Evolutionary conservation across 2,113 vertebrate species (phyloP), one percentile per base, ranked within the genome.

Genomic region (Phalacrocorax brasilianus): DNA sequence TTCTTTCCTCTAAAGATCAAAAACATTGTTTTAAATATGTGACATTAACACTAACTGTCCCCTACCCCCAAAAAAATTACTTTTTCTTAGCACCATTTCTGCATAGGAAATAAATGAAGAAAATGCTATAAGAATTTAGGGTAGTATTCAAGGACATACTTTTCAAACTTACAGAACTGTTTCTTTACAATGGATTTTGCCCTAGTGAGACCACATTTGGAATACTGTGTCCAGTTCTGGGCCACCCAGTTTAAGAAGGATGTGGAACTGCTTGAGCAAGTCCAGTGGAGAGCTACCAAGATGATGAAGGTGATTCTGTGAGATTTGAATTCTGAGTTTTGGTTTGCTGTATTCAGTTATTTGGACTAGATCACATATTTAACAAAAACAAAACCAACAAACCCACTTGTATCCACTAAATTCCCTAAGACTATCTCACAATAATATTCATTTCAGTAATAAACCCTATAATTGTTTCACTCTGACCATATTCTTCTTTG

Each of bases 11-110:
- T 42, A 56, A 68, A 47, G 15, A 75, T 32, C 44, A 81, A 76
- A 79, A 38, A 0, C 27, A 52, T 32, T 40, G 27, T 12, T 52
- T 45, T 49, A 75, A 52, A 14, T 26, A 52, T 0, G 0, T 18
- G 30, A 85, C 19, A 45, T 58, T 35, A 74, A n/a, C 21, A 49
- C 32, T 20, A 63, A 5, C 15, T 38, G 1, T 32, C 12, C 6
- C 3, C 35, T 14, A 2, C 11, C 8, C 11, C 23, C 6, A 5
- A 27, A 26, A 62, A 65, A 22, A 5, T 2, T 52, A 23, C 5
- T 61, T 45, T 47, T 74, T 66, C 38, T 27, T 62, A 73, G 12
- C 27, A 22, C 28, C 14, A 7, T 58, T 58, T 70, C 56, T 44
- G 12, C 17, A 14, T 2, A 42, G 63, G 28, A 58, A 80, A 61